Evolutionary conservation across 1,140 invertebrate genomes (phyloP), one percentile per base, ranked within the genome.

Genomic region (Schlechtendalia chinensis): DNA sequence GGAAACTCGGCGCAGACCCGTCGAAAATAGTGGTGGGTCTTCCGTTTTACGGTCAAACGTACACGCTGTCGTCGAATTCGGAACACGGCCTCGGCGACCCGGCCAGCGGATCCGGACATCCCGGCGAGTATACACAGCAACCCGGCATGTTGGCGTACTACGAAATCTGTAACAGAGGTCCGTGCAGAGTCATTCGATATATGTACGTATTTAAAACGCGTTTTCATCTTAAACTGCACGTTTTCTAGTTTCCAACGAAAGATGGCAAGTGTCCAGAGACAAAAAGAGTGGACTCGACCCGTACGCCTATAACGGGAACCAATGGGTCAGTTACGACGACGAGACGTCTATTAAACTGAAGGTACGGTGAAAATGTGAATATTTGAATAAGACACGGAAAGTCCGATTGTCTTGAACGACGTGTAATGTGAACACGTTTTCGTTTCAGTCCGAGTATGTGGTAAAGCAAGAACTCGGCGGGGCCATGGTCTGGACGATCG

Each of bases 281-380:
- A 53, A 72, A 47, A 47, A 53, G 5, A 74, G 45, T 14, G 86
- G 85, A 50, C 82, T 82, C 85, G 93, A 93, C 17, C 94, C 95
- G 1, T 96, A 93, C 85, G 91, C 93, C 4, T 91, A 92, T 84
- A 87, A 89, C 4, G 89, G 89, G 16, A 89, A 95, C 83, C 94
- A 97, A 83, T 98, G 96, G 94, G 94, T 97, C 0, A 93, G 94
- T 67, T 98, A 91, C 84, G 96, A 98, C 83, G 92, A 96, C 86
- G 84, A 89, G 1, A 89, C 90, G 65, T 96, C 93, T 45, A 87
- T 96, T 4, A 88, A 85, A 27, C 87, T 90, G 80, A 96, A 96
- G 87, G 91, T 91, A 85, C 82, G 82, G 12, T 11, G n/a, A 24
- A 45, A n/a, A n/a, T n/a, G n/a, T 4, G 10, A 11, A 67, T 22